Base-by-base conservation (phyloP, 2,888 invertebrate species). In the Tricholauxania praeusta region DNA sequence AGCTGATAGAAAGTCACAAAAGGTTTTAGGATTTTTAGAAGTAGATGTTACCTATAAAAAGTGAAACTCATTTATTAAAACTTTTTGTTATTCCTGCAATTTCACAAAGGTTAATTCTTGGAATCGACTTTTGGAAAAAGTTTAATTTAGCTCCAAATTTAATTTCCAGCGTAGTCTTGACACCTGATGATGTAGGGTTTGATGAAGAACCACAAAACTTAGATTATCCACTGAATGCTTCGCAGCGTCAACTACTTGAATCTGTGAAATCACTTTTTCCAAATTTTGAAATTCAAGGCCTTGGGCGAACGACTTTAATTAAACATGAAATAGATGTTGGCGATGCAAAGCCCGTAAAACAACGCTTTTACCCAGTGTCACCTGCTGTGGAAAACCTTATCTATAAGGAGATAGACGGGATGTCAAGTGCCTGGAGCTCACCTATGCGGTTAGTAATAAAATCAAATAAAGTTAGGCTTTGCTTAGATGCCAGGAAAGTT, bases 331-430 rank as follows among this genome's bases (percentile, higher is more conserved):
- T 77, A 3, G 74, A 74, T 51, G 68, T 68, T 12, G 71, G 71
- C 1, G 15, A 39, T 14, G 28, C 74, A 0, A 68, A 57, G 15
- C 63, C 71, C 5, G 68, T 74, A 2, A 74, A 74, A 48, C 74
- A 74, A 28, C 19, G 71, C n/a, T 57, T 57, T 48, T 71, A 67
- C 14, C 74, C 74, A 1, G 74, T 68, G 12, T 70, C 65, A 4
- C 67, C 63, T 10, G 59, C 68, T 8, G 59, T 72, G 12, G 73
- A 76, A 49, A 57, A 52, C 28, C 19, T 71, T 17, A 39, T 77
- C 47, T 76, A 71, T 68, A 52, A 69, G 5, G 82, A 84, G 71
- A 75, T 84, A 2, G 82, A 84, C 48, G 52, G 79, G 1, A 85
- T 84, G 82, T 68, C 72, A 2, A 71, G 71, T 2, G 47, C 71